Evolutionary conservation across 2,888 invertebrate species (phyloP), one percentile per base, ranked within the genome.

Genomic region (Ptychoptera albimana): DNA sequence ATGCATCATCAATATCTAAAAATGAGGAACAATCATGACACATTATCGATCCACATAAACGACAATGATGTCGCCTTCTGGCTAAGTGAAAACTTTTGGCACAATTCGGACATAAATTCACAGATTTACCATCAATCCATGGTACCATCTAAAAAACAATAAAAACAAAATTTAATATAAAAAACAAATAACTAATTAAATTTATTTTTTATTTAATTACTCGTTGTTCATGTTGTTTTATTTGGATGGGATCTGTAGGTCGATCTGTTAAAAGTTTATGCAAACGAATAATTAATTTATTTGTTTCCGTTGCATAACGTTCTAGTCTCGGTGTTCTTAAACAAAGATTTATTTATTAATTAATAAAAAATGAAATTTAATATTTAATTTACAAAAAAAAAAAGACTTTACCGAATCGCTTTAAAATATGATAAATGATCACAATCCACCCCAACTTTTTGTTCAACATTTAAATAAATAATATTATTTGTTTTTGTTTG

Each of bases 41-140:
- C 73, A 94, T 82, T 48, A 96, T 80, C 45, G 86, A 83, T 1
- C 96, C 96, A 61, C 91, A 97, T 4, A 97, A 72, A 49, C 96
- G 72, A 59, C 98, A 98, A 66, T 98, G 98, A 66, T 98, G 97
- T 61, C 93, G 87, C 50, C 97, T 71, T 46, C 89, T 71, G 0
- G 91, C 80, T 46, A 93, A 65, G 55, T 84, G 82, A 64, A 98
- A 98, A 39, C 78, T 72, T 58, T 81, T 80, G 0, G 91, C 86
- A 68, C 98, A 98, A 51, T 79, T 82, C 0, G 92, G 91, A 61
- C 97, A 98, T 8, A 88, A 66, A 49, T 81, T 82, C 1, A 92
- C 93, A 44, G 84, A 84, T 40, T 77, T 77, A 32, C 97, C 97
- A 56, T 92, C 88, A 38, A 91, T 68, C 98, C 98, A 98, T 31